Percentiles rank a stretch among this genome's conserved stretches.
Evolutionary conservation across 2,797 vertebrate genomes (phyloP).

Genomic region (Gambusia yucatana): DNA sequence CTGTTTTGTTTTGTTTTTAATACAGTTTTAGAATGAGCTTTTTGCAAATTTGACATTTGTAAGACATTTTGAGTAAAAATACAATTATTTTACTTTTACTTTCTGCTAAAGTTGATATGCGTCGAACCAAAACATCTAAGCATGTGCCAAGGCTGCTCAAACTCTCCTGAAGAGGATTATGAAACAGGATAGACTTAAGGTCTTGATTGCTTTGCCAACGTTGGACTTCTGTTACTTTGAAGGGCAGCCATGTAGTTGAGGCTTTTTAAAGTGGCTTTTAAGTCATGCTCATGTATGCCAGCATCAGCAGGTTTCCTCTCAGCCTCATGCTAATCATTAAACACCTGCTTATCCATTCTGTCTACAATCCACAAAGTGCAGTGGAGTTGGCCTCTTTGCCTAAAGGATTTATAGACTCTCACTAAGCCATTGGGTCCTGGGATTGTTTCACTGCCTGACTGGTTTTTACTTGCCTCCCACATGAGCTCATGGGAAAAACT

Average conservation of each 20-base stretch:
- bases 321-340: conserved; percentile 52
- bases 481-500: not conserved
- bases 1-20: not conserved
- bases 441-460: conserved; percentile 30
- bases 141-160: not conserved
- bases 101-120: not conserved
- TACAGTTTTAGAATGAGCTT: not conserved
- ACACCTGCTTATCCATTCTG: conserved; percentile 43
- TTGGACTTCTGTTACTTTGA: conserved; percentile 20
- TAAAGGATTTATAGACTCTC: conserved; percentile 50
- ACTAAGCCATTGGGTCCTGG: conserved; percentile 45
- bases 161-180: conserved; percentile 1
- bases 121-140: not conserved
- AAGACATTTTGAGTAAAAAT: not conserved
- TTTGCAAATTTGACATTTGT: not conserved
- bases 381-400: conserved; percentile 55
- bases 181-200: not conserved
- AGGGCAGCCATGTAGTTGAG: conserved; percentile 1
- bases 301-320: conserved; percentile 35
- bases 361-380: conserved; percentile 34
- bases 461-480: conserved; percentile 3
- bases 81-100: not conserved
- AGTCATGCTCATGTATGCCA: not conserved
- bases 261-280: conserved; percentile 1
- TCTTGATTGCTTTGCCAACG: not conserved